Conservation (phyloP, 1,140 invertebrate genomes). For the Laodelphax striatellus region DNA sequence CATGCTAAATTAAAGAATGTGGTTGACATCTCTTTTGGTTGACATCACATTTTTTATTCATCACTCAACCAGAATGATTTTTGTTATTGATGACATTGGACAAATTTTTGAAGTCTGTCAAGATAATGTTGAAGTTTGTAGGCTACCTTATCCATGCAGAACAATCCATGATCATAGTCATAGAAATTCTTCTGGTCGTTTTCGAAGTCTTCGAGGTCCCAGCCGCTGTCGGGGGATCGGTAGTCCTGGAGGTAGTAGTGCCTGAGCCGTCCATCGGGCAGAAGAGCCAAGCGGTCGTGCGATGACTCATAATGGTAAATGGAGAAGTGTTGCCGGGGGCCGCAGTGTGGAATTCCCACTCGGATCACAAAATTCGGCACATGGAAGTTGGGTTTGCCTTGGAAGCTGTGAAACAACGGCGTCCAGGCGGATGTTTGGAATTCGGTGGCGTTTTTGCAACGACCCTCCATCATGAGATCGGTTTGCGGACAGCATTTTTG, state of each 20-base stretch:
- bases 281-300: constrained; percentile 47
- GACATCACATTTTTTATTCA: too few species aligned
- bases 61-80: too few species aligned
- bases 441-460: constrained; percentile 44
- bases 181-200: constrained; percentile 42
- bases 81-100: too few species aligned
- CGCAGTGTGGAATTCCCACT: constrained; percentile 57
- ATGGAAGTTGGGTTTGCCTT: constrained; percentile 5
- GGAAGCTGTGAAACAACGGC: constrained; percentile 42
- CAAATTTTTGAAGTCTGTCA: too few species aligned
- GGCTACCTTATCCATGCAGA: constrained; percentile 63
- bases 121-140: too few species aligned
- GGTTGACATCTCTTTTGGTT: too few species aligned
- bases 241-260: constrained; percentile 45
- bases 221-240: constrained; percentile 25
- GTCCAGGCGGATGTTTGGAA: constrained; percentile 43
- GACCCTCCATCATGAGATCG: constrained; percentile 53
- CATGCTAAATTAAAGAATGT: too few species aligned
- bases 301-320: constrained; percentile 52
- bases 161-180: constrained; percentile 59
- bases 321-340: constrained; percentile 50
- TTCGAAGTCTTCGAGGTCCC: constrained; percentile 27
- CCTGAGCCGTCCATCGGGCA: constrained; percentile 52
- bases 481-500: constrained; percentile 66
- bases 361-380: constrained; percentile 34